Evolutionary conservation across 2,113 vertebrate genomes (phyloP).

Genomic region (Cyanoramphus novaezelandiae): DNA sequence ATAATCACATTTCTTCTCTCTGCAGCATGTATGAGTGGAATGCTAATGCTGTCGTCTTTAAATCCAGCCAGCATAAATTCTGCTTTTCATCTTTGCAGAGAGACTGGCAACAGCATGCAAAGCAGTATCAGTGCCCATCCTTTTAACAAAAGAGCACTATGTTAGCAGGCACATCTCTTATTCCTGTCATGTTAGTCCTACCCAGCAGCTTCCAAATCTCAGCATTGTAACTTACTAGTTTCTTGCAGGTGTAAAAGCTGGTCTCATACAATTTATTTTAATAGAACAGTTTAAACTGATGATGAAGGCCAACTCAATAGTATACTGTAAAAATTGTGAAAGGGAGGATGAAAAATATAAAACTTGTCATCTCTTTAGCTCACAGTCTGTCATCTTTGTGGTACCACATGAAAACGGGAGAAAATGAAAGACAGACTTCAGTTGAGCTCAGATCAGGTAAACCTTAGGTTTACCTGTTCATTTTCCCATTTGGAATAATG

Average conservation of each 20-base stretch:
- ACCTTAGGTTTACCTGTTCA: neutral
- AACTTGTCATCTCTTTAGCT: neutral
- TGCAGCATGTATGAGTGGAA: constrained; percentile 18
- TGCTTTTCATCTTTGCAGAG: constrained; percentile 48
- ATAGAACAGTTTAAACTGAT: constrained; percentile 18
- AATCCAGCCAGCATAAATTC: constrained; percentile 47
- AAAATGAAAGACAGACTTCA: neutral
- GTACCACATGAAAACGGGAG: neutral
- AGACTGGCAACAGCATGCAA: constrained; percentile 35
- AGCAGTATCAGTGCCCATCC: constrained; percentile 12
- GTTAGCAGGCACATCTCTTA: neutral
- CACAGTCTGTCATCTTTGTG: neutral
- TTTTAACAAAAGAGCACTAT: constrained; percentile 40
- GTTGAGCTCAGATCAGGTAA: neutral
- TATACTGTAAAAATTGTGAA: neutral
- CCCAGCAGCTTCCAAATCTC: constrained; percentile 25
- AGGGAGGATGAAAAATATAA: neutral
- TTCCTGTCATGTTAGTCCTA: neutral
- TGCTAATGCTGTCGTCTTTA: constrained; percentile 35
- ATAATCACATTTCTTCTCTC: constrained; percentile 12
- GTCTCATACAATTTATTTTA: neutral
- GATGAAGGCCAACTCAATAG: neutral
- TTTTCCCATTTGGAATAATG: neutral
- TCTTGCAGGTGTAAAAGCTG: constrained; percentile 44
- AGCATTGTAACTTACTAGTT: neutral